Percentiles rank a stretch among this genome's conserved stretches.
These are phyloP conservation scores for Brachionus paranguensis DNA, from an alignment of 1,140 invertebrate species.

Conservation along the genomic window DNA sequence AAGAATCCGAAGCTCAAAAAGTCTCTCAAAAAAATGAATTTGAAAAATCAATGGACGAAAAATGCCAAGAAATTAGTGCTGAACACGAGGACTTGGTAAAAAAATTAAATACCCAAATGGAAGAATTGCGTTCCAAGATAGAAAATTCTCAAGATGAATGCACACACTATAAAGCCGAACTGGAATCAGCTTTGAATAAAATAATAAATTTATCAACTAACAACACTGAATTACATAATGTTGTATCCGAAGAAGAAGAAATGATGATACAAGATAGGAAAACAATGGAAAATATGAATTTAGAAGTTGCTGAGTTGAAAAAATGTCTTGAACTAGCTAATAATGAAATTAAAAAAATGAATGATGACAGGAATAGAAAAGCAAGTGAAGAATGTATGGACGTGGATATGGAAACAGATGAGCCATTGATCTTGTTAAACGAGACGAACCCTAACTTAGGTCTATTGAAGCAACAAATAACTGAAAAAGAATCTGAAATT, in stretches of 20 bases:
- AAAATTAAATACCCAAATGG: background rate
- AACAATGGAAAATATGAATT: background rate
- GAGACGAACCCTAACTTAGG: background rate
- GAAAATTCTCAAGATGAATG: background rate
- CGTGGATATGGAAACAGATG: background rate
- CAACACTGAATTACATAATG: background rate
- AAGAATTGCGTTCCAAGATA: background rate
- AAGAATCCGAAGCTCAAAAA: background rate
- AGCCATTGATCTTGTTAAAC: background rate
- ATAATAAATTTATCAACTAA: slow-evolving; percentile 12
- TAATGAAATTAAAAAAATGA: background rate
- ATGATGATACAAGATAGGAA: background rate
- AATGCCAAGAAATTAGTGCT: background rate
- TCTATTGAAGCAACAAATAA: background rate
- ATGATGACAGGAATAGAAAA: background rate
- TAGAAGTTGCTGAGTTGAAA: background rate
- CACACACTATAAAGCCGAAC: background rate
- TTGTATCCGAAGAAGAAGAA: background rate
- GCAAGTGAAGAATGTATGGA: background rate
- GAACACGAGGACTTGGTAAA: background rate
- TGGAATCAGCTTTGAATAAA: slow-evolving; percentile 5
- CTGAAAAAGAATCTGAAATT: background rate
- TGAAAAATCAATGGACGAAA: background rate
- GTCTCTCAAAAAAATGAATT: background rate
- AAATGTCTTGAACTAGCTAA: background rate